Conservation (phyloP, 2,888 invertebrate genomes). For the Trilocha varians region DNA sequence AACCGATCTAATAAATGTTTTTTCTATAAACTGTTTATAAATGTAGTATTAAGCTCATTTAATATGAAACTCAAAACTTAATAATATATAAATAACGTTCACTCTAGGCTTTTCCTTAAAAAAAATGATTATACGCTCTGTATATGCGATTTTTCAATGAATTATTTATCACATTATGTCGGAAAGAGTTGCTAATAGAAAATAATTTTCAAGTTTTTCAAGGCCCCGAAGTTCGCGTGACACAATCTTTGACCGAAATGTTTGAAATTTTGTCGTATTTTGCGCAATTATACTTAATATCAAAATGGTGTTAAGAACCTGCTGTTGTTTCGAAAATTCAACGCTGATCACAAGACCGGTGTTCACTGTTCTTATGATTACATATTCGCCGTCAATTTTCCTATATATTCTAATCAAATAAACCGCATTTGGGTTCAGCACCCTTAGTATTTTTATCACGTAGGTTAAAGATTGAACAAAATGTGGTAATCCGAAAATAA, state of each 20-base stretch:
- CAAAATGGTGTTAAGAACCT: constrained; percentile 24
- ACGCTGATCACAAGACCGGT: not conserved
- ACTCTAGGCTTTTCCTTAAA: too few species aligned
- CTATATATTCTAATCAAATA: too few species aligned
- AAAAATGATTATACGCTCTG: not conserved
- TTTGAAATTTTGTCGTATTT: constrained; percentile 25
- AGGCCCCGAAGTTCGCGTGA: constrained; percentile 34
- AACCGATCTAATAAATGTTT: too few species aligned
- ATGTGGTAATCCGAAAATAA: constrained; percentile 69
- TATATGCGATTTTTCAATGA: not conserved
- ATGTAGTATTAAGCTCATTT: too few species aligned
- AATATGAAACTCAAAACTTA: too few species aligned
- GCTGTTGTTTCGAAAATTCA: constrained; percentile 25
- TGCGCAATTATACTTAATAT: constrained; percentile 32
- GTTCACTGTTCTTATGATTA: not conserved
- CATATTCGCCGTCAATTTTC: too few species aligned
- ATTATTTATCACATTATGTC: not conserved
- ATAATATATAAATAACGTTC: too few species aligned
- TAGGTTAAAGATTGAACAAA: constrained; percentile 62
- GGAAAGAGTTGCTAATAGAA: not conserved
- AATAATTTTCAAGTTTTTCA: constrained; percentile 11
- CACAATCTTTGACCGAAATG: constrained; percentile 35
- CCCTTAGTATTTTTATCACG: constrained; percentile 61
- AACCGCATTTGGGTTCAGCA: too few species aligned
- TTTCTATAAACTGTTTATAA: too few species aligned